Base-by-base conservation (phyloP, 2,888 invertebrate species). In the Hypselothyrea guttata region DNA sequence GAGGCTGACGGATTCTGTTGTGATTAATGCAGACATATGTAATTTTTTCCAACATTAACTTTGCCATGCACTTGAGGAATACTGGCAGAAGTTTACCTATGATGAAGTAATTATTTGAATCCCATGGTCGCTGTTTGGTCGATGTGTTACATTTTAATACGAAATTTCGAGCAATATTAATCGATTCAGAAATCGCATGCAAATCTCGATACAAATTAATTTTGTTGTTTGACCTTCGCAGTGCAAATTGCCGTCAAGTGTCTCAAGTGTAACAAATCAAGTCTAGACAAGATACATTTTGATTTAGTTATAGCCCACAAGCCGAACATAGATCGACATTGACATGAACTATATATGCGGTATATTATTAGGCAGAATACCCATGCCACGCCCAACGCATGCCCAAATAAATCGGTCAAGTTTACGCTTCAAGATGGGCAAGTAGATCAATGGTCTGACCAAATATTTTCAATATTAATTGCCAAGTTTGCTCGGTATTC, bases 331-430 rank as follows among this genome's bases (percentile, higher is more conserved):
- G 7, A 34, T 68, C 52, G 74, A 34, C 74, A 47, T 69, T 69
- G 74, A 62, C 37, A 1, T 27, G 12, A 3, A 18, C 13, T 31
- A 31, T 44, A 56, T 45, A 1, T 27, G 12, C 3, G 27, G 13
- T 31, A 31, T 44, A 56, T 45, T 58, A 53, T 59, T 60, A 47
- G 16, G n/a, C n/a, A n/a, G n/a, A n/a, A n/a, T n/a, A n/a, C n/a
- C n/a, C 61, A 69, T 58, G 62, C 61, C 57, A n/a, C n/a, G 51
- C 11, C 53, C 45, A 60, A 58, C 51, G 42, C 42, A 71, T 56
- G 54, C 58, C 69, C 56, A 38, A 12, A 12, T 22, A 41, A 68
- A 85, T 85, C 64, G 84, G 77, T 84, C 77, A 78, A 78, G 77
- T 85, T 78, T 84, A 75, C 44, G 44, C 1, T 31, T 22, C 33